Conservation (phyloP, 2,113 vertebrate species). For the Guaruba guarouba region DNA sequence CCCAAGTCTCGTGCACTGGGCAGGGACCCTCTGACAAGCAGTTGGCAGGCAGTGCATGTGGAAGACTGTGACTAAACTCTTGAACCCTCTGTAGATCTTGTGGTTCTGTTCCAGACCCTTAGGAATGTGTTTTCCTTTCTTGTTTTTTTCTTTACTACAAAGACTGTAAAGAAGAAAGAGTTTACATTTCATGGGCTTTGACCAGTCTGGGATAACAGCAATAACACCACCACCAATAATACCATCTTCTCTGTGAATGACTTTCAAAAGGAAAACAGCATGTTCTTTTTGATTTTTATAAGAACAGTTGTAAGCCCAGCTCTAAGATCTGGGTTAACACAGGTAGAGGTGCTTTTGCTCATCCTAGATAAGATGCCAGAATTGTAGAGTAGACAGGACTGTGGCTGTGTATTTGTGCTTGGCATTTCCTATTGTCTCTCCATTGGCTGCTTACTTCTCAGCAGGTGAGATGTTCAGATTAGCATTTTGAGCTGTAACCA, state of each 20-base stretch:
- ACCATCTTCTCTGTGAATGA: neutral
- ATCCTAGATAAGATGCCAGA: neutral
- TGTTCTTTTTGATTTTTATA: neutral
- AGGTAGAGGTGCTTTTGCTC: neutral
- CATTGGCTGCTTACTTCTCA: neutral
- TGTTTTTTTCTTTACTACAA: neutral
- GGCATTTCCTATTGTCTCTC: neutral
- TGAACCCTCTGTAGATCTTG: neutral
- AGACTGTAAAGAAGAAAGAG: neutral
- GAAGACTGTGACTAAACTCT: neutral
- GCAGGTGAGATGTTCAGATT: neutral
- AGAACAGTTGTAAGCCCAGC: neutral
- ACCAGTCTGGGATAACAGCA: neutral
- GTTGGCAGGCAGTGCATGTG: neutral
- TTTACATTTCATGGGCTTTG: neutral
- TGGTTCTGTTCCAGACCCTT: neutral
- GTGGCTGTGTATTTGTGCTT: neutral
- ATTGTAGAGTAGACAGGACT: neutral
- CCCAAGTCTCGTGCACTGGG: neutral
- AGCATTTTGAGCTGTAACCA: neutral
- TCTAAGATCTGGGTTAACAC: neutral
- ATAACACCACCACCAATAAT: rapidly evolving
- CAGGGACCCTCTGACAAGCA: neutral
- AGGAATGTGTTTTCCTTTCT: neutral
- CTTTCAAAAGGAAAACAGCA: neutral